phyloP scores from a whole-genome alignment of 2,888 invertebrate species.

The Cerceris ruficornis region DNA sequence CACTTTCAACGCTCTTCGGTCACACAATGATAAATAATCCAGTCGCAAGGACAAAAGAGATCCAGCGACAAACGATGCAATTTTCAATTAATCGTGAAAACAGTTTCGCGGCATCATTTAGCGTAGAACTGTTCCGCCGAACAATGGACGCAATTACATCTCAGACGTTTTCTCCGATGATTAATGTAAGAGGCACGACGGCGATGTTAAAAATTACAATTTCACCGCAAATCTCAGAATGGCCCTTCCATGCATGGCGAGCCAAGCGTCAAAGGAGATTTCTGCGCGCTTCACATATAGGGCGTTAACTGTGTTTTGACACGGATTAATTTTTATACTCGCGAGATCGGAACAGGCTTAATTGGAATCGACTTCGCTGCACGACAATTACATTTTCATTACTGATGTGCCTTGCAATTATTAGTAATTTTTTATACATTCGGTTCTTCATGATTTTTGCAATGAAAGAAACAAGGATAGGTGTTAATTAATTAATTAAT shows the following conservation, averaged over 20 bases:
- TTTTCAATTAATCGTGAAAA: slow-evolving; percentile 20
- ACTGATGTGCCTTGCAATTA: neutral
- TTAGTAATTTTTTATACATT: too few species aligned
- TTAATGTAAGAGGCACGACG: slow-evolving; percentile 63
- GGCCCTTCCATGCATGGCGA: slow-evolving; percentile 71
- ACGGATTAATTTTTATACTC: slow-evolving; percentile 60
- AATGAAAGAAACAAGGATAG: too few species aligned
- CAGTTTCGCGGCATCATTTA: slow-evolving; percentile 27
- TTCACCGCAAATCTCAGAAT: slow-evolving; percentile 67
- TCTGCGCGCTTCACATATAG: slow-evolving; percentile 78
- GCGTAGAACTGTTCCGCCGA: slow-evolving; percentile 27
- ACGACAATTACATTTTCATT: neutral
- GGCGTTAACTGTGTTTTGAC: slow-evolving; percentile 77
- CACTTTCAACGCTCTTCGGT: neutral
- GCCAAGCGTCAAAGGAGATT: slow-evolving; percentile 75
- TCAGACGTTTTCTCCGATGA: slow-evolving; percentile 70
- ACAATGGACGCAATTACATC: slow-evolving; percentile 61
- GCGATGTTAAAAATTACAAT: slow-evolving; percentile 65
- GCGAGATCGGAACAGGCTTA: slow-evolving; percentile 43
- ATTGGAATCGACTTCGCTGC: slow-evolving; percentile 46
- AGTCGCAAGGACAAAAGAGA: neutral
- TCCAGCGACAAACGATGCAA: neutral
- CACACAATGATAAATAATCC: neutral
- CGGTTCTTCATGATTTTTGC: too few species aligned
- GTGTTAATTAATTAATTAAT: too few species aligned